Evolutionary conservation across 2,113 vertebrate genomes (phyloP), one percentile per base, ranked within the genome.

Genomic region (Ellobius talpinus): DNA sequence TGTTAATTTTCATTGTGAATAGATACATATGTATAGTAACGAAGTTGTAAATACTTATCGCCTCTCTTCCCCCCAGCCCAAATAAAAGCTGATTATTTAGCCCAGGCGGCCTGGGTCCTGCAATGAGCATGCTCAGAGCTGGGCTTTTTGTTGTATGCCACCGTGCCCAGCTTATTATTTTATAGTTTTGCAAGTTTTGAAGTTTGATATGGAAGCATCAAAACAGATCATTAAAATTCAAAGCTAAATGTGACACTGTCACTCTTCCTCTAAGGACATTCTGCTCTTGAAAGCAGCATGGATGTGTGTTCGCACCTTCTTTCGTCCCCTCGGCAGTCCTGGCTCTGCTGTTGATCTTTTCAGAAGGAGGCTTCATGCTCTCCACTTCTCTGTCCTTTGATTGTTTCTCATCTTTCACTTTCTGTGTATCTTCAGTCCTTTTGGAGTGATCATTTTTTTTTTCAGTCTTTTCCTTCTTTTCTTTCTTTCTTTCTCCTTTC

Each of bases 321-420:
- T 99, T 99, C 58, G 98, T 97, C 81, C 98, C 99, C 96, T 99
- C 99, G 63, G 85, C 96, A 93, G 98, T 93, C 97, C 98, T 99
- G 93, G 99, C 98, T 92, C 98, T 99, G 95, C 98, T 99, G 94
- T 97, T 99, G 72, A 85, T 98, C 97, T 98, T 99, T 85, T 99
- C 99, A 79, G 96, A 95, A 87, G 97, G 93, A 68, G 97, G 94
- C 92, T 98, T 99, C 26, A 85, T 45, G 74, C 92, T 47, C 86
- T 99, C 99, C 0, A 0, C 72, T 47, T 98, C 98, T 96, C 92
- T 98, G 4, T 99, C 98, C 95, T 98, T 99, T 1, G 66, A 58
- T 31, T 97, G 97, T 19, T 98, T 99, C 87, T 99, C 99, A 77
- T 99, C 98, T 97, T 98, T 99, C 50, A 73, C 85, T 87, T 98